Evolutionary conservation across 2,888 invertebrate genomes (phyloP).

Genomic region (Eledona agricola): DNA sequence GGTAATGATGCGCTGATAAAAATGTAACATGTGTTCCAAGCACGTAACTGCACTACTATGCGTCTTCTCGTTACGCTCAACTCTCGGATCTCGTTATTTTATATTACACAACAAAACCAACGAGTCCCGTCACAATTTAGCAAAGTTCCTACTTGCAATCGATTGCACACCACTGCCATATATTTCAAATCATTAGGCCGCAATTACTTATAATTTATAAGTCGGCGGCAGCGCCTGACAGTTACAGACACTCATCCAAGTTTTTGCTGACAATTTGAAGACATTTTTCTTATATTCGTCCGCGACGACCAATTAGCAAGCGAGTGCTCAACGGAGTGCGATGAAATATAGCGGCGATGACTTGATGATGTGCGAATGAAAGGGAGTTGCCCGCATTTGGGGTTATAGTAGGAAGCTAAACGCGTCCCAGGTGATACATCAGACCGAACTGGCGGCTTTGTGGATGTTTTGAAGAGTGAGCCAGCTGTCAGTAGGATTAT

Average conservation of each 20-base stretch:
- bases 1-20: conserved; percentile 36
- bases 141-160: conserved; percentile 14
- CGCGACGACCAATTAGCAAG: too few species aligned
- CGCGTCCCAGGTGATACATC: conserved; percentile 30
- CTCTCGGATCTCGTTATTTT: conserved; percentile 32
- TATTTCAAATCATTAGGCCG: conserved; percentile 25
- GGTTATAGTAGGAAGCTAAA: too few species aligned
- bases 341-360: too few species aligned
- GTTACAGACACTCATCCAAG: conserved; percentile 11
- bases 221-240: conserved; percentile 7
- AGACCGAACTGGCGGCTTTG: conserved; percentile 24
- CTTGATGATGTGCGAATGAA: too few species aligned
- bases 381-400: too few species aligned
- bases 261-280: conserved; percentile 15
- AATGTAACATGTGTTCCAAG: conserved; percentile 37
- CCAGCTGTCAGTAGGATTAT: conserved; percentile 42
- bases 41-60: conserved; percentile 35
- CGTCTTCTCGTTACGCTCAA: conserved; percentile 29
- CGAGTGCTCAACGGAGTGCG: too few species aligned
- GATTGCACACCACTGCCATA: conserved; percentile 21
- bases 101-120: conserved; percentile 26
- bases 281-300: conserved; percentile 2
- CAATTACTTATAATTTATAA: conserved; percentile 27
- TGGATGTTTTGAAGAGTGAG: conserved; percentile 33
- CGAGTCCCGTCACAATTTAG: conserved; percentile 22